phyloP scores from a whole-genome alignment of 2,888 invertebrate genomes.

The Seira sanloemensis region DNA sequence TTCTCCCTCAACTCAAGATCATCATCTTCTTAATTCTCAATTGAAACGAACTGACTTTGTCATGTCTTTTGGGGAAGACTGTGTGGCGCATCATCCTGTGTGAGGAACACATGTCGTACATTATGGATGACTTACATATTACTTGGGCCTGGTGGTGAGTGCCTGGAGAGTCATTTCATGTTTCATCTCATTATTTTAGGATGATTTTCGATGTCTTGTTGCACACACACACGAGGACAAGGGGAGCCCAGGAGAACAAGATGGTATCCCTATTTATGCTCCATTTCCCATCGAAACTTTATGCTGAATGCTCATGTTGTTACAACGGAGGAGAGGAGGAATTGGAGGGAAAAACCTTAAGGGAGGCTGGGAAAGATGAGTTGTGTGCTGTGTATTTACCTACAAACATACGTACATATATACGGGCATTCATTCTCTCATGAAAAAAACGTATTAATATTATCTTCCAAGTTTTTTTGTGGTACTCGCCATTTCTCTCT shows the following conservation, averaged over 20 bases:
- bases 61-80: background rate
- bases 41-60: conserved; percentile 7
- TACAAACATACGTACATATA: background rate
- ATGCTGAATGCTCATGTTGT: conserved; percentile 11
- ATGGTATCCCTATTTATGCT: background rate
- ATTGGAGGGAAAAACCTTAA: background rate
- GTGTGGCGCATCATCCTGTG: conserved; percentile 28
- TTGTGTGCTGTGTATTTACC: background rate
- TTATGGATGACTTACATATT: conserved; percentile 57
- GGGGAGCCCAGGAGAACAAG: background rate
- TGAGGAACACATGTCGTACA: conserved; percentile 56
- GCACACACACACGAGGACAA: conserved; percentile 36
- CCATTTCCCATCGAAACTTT: background rate
- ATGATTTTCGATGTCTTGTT: conserved; percentile 57
- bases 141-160: conserved; percentile 49
- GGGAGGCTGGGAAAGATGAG: background rate
- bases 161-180: conserved; percentile 70
- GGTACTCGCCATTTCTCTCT: background rate
- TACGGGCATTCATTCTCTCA: no score
- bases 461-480: background rate
- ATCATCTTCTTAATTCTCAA: conserved; percentile 25
- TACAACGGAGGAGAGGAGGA: background rate
- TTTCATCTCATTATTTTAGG: conserved; percentile 73
- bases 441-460: background rate
- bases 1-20: conserved; percentile 24